Evolutionary conservation across 2,888 invertebrate genomes (phyloP), one percentile per base, ranked within the genome.

Genomic region (Macrophya alboannulata): DNA sequence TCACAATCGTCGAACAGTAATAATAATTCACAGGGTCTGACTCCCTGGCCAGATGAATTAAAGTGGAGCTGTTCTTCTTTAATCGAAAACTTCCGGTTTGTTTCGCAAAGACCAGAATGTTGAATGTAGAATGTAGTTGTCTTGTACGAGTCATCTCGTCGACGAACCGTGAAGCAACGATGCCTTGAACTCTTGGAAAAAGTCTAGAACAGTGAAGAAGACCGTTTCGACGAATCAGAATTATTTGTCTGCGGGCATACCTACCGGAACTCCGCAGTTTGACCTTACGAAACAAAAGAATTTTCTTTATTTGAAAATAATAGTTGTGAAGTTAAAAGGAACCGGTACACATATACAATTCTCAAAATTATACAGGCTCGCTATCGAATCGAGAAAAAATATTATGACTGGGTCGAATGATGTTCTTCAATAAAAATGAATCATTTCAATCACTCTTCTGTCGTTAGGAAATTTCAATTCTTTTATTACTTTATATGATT

Each of bases 21-120:
- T 59, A 15, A 62, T 81, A 62, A 81, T 43, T 43, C 10, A 40
- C 10, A 43, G 81, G 43, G 21, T 62, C 81, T 12, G 43, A n/a
- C 10, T 51, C 25, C 51, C 25, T 40, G 21, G 25, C 5, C 5
- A 62, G 25, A 62, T 10, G 31, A 81, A 81, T 81, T 81, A 40
- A 43, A 81, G 62, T 62, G 62, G 62, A 21, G 31, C 21, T 21
- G 43, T 37, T 48, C 48, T 83, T 71, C 25, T 48, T 83, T 71
- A 83, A 68, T 83, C 37, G 68, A 71, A 40, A 48, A 68, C 83
- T 83, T 83, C 71, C 83, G 83, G 65, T 51, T 83, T n/a, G 31
- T 83, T 83, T 83, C 25, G 83, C 82, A 68, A 83, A 68, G 31
- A 81, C 43, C 31, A 15, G 71, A 71, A 71, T 71, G 37, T 71